Evolutionary conservation across 2,113 vertebrate genomes (phyloP), one percentile per base, ranked within the genome.

Genomic region (Ochotona curzoniae): DNA sequence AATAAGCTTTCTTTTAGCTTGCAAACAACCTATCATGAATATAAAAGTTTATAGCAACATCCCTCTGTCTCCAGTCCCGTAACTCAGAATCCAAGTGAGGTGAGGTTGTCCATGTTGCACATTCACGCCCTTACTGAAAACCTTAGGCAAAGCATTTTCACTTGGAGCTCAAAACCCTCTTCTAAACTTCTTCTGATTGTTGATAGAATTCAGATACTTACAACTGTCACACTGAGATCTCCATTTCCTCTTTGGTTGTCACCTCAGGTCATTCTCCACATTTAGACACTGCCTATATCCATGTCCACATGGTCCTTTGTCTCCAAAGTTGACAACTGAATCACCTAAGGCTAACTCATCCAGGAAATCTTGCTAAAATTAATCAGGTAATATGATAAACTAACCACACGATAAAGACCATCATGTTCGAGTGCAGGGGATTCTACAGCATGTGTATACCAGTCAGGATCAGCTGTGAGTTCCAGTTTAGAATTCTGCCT

Each of bases 401-500:
- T 74, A 83, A 73, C 47, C 5, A 90, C 8, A 32, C 82, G 28
- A 89, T 44, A 80, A 71, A 67, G 64, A 71, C 20, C 13, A 76
- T 82, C 30, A 44, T 35, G 60, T 88, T 87, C 35, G 57, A 89
- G 47, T 23, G 8, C 4, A 0, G 20, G 87, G 38, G 18, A 60
- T 51, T 69, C 49, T 63, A 30, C n/a, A 90, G 23, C 25, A 3
- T 74, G 4, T 74, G 18, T 38, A 64, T n/a, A 75, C 25, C 10
- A 35, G 28, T 35, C 21, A 4, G 1, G 5, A 60, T n/a, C 11
- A 17, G 25, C 64, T 14, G 67, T 81, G 51, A 32, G 21, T 18
- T 61, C 28, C 51, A 84, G 30, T 26, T 70, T 82, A 60, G 61
- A 91, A 83, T 63, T 92, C 26, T 91, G 25, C 60, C 49, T 81